Evolutionary conservation across 2,113 vertebrate species (phyloP).

Genomic region (Zosterops pallidus): DNA sequence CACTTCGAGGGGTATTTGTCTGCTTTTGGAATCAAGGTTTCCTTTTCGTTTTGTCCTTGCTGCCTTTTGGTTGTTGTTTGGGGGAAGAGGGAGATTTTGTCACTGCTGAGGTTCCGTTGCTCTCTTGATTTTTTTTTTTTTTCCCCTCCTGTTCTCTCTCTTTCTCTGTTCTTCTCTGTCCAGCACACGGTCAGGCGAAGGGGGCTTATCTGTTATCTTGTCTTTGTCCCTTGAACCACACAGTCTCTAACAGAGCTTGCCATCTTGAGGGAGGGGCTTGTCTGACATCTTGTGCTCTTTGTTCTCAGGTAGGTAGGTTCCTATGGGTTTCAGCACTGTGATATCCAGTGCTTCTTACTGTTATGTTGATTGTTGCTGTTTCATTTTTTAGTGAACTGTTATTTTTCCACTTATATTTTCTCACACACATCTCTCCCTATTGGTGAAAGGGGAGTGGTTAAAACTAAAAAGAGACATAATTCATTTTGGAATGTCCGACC

Average conservation of each 20-base stretch:
- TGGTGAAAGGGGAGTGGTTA: neutral
- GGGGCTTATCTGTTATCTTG: neutral
- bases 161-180: neutral
- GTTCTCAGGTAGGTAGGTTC: neutral
- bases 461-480: neutral
- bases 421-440: neutral
- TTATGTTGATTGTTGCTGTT: neutral
- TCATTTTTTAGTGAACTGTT: neutral
- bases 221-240: neutral
- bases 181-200: neutral
- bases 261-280: neutral
- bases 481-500: neutral
- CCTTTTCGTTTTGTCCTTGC: neutral
- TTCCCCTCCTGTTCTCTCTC: neutral
- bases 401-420: neutral
- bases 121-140: neutral
- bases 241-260: too few species aligned
- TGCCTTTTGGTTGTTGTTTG: neutral
- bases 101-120: too few species aligned
- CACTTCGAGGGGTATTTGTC: rapidly evolving
- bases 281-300: neutral
- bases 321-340: neutral
- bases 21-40: neutral
- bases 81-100: neutral
- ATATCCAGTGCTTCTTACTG: neutral